Evolutionary conservation across 2,888 invertebrate species (phyloP), one percentile per base, ranked within the genome.

Genomic region (Aspidapion aeneum): DNA sequence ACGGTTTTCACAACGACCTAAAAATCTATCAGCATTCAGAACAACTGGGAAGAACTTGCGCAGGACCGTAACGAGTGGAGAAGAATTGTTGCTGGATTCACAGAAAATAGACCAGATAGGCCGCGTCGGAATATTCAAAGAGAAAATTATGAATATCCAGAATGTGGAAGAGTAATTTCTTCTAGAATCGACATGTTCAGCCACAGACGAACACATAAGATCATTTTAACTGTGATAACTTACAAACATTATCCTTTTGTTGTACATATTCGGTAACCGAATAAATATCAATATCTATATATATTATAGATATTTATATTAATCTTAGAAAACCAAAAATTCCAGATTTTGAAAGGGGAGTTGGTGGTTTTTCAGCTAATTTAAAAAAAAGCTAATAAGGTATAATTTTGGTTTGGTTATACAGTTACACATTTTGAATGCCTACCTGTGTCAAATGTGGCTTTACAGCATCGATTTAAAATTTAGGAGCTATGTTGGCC

Each of bases 21-120:
- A 59, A n/a, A 59, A 52, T 7, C 51, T 18, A 20, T 59, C 18
- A 59, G 17, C 59, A 59, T 59, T 18, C 59, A 59, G 48, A 5
- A 51, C 3, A 52, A 59, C 18, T 59, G 59, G 56, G 56, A 56
- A 20, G 20, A 56, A 3, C 19, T 20, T 18, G 56, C 56, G 20
- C 56, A 56, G 9, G 18, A 56, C 18, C 3, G 56, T 2, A 21
- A 16, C 5, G n/a, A 56, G 18, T 56, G 18, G 21, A 56, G 56
- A 56, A 56, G 19, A 56, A n/a, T 21, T 56, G 56, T 56, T 17
- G 21, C 18, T 7, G 9, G 18, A 20, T 18, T 7, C n/a, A 20
- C 18, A 7, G 21, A 56, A 7, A 16, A 56, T n/a, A 18, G 5
- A 12, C 16, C 21, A 56, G 21, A 20, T 9, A 18, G 52, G 7